A percentile compares a stretch with the other conserved stretches of the same genome.
These are phyloP conservation scores for Arenaria interpres DNA, from an alignment of 2,113 vertebrate species.

Conservation along the genomic window DNA sequence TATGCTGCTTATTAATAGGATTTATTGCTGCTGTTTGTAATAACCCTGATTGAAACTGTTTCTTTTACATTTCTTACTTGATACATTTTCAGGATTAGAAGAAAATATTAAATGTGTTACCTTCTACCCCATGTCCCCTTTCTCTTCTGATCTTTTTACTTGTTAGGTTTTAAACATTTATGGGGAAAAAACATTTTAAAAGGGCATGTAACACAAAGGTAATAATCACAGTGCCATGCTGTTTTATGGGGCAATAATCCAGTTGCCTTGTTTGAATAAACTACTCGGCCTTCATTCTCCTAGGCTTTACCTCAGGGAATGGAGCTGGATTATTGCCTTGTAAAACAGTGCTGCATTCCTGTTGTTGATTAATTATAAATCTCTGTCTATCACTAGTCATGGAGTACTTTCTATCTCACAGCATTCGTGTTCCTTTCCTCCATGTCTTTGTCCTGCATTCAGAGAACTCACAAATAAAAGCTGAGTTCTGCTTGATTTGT, in stretches of 20 bases:
- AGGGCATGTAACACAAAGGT: slow-evolving; percentile 54
- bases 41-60: neutral
- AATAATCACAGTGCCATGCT: slow-evolving; percentile 55
- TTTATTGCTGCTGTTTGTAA: slow-evolving; percentile 38
- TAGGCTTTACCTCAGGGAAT: slow-evolving; percentile 30
- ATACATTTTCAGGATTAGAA: neutral
- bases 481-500: neutral
- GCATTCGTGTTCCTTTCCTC: neutral
- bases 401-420: neutral
- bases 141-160: slow-evolving; percentile 8
- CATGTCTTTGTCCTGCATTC: neutral
- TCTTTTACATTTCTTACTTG: neutral
- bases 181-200: slow-evolving; percentile 38
- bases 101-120: neutral
- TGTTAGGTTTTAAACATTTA: slow-evolving; percentile 56
- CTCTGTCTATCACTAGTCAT: neutral
- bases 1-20: slow-evolving; percentile 26
- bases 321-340: slow-evolving; percentile 61
- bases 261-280: slow-evolving; percentile 62
- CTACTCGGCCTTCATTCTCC: slow-evolving; percentile 49
- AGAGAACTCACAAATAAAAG: neutral
- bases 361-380: slow-evolving; percentile 58
- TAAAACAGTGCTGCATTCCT: slow-evolving; percentile 34
- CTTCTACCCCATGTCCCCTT: neutral
- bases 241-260: slow-evolving; percentile 66